Evolutionary conservation across 1,140 invertebrate species (phyloP).

Genomic region (Laupala kohalensis): DNA sequence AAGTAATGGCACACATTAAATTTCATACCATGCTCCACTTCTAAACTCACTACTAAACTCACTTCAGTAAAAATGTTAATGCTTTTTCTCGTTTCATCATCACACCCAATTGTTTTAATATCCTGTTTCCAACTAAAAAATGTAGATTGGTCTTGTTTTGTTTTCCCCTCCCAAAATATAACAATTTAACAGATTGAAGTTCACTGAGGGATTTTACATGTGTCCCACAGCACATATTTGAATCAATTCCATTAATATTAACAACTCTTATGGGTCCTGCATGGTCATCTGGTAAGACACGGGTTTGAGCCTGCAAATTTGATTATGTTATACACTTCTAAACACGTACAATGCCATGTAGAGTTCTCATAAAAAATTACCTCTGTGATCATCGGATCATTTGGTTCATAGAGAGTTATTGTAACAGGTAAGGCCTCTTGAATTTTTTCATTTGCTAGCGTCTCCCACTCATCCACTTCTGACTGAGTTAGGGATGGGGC

Average conservation of each 20-base stretch:
- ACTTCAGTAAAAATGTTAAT: conserved; percentile 54
- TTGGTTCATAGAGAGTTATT: conserved; percentile 45
- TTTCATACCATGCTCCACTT: neutral
- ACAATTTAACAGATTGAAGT: conserved; percentile 55
- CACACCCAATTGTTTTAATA: conserved; percentile 40
- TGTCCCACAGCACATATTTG: conserved; percentile 76
- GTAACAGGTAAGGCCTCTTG: conserved; percentile 41
- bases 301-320: conserved; percentile 34
- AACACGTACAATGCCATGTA: too few relatives aligned
- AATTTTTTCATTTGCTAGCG: conserved; percentile 53
- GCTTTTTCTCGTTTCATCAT: conserved; percentile 50
- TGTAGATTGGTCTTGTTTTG: conserved; percentile 54
- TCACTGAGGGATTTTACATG: conserved; percentile 66
- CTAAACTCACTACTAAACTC: conserved; percentile 16
- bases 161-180: conserved; percentile 55
- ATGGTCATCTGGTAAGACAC: conserved; percentile 64
- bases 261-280: conserved; percentile 56
- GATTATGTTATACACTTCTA: too few relatives aligned
- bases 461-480: conserved; percentile 40
- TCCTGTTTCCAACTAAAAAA: conserved; percentile 58
- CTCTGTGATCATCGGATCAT: conserved; percentile 41
- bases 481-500: conserved; percentile 32
- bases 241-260: conserved; percentile 54
- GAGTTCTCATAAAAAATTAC: too few relatives aligned
- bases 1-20: neutral